These are phyloP conservation scores for Pterocles gutturalis DNA, from an alignment of 2,113 vertebrate species.

Conservation along the genomic window DNA sequence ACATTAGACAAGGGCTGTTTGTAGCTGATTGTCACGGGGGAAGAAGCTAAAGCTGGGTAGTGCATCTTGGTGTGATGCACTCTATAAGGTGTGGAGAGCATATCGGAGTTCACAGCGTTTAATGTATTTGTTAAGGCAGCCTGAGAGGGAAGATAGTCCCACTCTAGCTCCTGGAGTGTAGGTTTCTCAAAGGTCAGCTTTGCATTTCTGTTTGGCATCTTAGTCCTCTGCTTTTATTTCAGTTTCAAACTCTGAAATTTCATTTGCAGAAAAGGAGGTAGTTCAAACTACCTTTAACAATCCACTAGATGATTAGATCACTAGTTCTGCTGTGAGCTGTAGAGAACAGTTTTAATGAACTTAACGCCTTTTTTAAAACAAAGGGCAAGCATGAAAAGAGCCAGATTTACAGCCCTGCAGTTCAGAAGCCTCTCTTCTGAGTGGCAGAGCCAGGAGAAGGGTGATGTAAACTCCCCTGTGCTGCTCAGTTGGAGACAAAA, in stretches of 20 bases:
- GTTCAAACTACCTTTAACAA: background rate
- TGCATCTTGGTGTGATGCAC: rapidly evolving
- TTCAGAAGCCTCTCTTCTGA: background rate
- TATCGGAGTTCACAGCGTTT: background rate
- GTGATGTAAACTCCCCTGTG: background rate
- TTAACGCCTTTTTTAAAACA: background rate
- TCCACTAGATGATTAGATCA: background rate
- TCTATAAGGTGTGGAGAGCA: rapidly evolving
- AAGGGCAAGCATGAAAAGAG: background rate
- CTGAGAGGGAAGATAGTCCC: background rate
- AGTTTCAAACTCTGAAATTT: background rate
- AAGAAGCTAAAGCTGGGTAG: background rate
- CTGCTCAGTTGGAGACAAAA: background rate
- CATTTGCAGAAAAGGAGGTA: background rate
- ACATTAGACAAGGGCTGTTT: background rate
- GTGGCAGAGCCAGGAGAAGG: background rate
- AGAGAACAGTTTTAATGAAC: background rate
- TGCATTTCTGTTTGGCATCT: background rate
- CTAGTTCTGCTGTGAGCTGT: background rate
- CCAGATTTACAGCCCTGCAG: background rate
- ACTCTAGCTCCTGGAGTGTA: background rate
- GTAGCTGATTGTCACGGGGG: background rate
- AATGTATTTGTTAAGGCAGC: background rate
- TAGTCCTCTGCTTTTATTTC: background rate
- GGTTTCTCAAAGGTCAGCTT: background rate